Base-by-base conservation (phyloP, 2,797 vertebrate species). In the Enteromius afrohamiltoni region DNA sequence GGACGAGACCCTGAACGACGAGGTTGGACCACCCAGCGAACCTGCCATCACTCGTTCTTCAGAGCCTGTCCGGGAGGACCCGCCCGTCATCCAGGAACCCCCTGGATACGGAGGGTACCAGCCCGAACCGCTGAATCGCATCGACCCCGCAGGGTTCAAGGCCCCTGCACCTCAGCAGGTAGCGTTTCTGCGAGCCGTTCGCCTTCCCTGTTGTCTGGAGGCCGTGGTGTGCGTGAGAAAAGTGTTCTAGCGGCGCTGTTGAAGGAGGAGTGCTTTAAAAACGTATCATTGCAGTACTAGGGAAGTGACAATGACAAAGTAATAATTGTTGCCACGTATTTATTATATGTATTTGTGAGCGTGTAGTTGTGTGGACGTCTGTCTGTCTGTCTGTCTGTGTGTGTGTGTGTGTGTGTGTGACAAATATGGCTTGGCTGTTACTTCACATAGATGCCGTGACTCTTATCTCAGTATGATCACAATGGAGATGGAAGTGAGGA, bases 11-110 rank as follows among this genome's bases (percentile, higher is more conserved):
- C 96, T 99, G 87, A 99, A 98, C 53, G 98, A 99, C 42, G 98
- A 99, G 83, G 96, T 96, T 80, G 97, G 97, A 84, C 98, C 94
- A 16, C 98, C 96, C 51, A 92, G 95, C 4, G 97, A 97, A 91
- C 97, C 96, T 29, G 98, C 98, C 93, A 98, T 99, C 93, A 99
- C 97, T 37, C 96, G 98, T 86, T 99, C 98, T 78, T 99, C 98
- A 10, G 98, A 99, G 92, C 98, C 98, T 0, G 98, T 99, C 73
- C 93, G 96, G 89, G 98, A 99, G 88, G 98, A 99, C 87, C 94
- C 95, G 19, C 96, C 98, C 45, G 97, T 96, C 85, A 96, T 98
- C 90, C 97, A 96, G 84, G 97, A 99, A 86, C 94, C 93, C 60
- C 96, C 94, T 2, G 93, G 94, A 83, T 98, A 96, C 47, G 90